A percentile compares a stretch with the other conserved stretches of the same genome.
Conservation (phyloP, 2,888 invertebrate species). For the Monopis laevigella region DNA sequence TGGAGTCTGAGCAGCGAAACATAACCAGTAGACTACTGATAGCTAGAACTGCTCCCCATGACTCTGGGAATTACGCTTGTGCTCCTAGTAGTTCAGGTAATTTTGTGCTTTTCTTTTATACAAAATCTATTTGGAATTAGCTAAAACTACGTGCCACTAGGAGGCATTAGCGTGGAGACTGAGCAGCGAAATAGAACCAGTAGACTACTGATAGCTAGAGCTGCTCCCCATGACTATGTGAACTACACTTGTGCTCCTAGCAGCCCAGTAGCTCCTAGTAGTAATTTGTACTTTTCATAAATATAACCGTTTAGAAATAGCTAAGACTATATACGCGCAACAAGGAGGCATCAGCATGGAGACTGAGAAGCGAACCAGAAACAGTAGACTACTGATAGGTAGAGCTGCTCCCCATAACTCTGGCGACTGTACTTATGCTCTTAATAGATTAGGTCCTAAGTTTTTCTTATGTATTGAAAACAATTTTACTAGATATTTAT, state of each 20-base stretch:
- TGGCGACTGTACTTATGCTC: constrained; percentile 91
- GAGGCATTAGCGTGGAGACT: constrained; percentile 84
- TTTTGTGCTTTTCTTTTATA: too few species aligned
- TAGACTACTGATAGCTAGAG: constrained; percentile 85
- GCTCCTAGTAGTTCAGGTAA: constrained; percentile 81
- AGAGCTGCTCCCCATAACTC: constrained; percentile 86
- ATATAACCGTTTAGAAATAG: too few species aligned
- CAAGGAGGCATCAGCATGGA: constrained; percentile 88
- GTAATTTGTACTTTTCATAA: too few species aligned
- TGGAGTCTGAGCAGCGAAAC: constrained; percentile 86
- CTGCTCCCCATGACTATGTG: constrained; percentile 84
- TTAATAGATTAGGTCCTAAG: constrained; percentile 83
- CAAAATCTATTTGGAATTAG: too few species aligned
- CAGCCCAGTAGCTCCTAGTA: too few species aligned
- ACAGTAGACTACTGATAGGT: constrained; percentile 85
- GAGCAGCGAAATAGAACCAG: constrained; percentile 87
- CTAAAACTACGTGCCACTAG: constrained; percentile 41
- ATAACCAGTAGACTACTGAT: constrained; percentile 87
- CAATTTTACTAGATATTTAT: too few species aligned
- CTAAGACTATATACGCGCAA: too few species aligned
- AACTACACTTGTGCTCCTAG: constrained; percentile 92
- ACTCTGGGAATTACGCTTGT: constrained; percentile 92
- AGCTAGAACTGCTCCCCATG: constrained; percentile 83
- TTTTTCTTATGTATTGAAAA: too few species aligned
- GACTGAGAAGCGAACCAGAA: constrained; percentile 85